Evolutionary conservation across 2,888 invertebrate genomes (phyloP).

Genomic region (Lithophane socia): DNA sequence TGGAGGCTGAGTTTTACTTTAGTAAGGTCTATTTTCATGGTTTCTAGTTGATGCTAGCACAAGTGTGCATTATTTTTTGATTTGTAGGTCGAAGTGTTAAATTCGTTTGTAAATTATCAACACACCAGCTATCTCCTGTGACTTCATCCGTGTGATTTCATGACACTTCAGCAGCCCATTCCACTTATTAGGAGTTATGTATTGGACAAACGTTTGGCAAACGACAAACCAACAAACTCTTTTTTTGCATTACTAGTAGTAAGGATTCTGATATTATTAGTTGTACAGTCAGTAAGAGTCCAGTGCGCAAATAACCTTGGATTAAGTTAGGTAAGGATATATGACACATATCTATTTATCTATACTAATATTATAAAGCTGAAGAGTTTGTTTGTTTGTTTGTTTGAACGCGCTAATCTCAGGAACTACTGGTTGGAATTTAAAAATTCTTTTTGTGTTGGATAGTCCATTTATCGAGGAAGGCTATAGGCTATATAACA

Average conservation of each 20-base stretch:
- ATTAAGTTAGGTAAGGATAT: neutral
- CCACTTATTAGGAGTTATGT: neutral
- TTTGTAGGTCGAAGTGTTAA: constrained; percentile 21
- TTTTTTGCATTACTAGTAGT: neutral
- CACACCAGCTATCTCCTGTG: neutral
- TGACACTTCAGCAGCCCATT: neutral
- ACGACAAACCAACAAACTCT: neutral
- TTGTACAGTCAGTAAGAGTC: neutral
- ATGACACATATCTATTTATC: too few species aligned
- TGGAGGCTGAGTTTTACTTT: neutral
- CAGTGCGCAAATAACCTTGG: neutral
- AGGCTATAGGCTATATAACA: too few species aligned
- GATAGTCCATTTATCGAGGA: too few species aligned
- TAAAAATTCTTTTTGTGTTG: too few species aligned
- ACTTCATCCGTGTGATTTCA: neutral
- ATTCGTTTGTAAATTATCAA: neutral
- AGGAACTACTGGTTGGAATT: too few species aligned
- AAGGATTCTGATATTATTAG: neutral
- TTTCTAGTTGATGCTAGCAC: too few species aligned
- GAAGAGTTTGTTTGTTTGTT: too few species aligned
- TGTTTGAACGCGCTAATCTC: too few species aligned
- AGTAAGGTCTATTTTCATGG: neutral
- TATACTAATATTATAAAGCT: too few species aligned
- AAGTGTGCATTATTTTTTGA: neutral
- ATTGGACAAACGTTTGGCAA: neutral